Evolutionary conservation across 2,113 vertebrate species (phyloP).

Genomic region (Pedetes capensis): DNA sequence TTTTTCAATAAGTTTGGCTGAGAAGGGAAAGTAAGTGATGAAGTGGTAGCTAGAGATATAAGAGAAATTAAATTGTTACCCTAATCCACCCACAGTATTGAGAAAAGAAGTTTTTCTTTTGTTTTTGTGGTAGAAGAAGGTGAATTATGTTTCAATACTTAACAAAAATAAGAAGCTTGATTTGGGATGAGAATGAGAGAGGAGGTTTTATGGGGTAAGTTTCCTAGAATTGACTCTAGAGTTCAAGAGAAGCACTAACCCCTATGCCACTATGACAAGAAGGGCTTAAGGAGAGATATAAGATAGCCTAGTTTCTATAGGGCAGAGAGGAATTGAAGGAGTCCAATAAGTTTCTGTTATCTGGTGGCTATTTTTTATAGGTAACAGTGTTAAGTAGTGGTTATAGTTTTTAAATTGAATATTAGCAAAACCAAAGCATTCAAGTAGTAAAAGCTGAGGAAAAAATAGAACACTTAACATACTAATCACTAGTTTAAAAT

Average conservation of each 20-base stretch:
- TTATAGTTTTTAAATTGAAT: not conserved
- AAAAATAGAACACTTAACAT: not conserved
- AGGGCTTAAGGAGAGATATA: not conserved
- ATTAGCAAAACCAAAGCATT: conserved; percentile 27
- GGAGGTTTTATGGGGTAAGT: not conserved
- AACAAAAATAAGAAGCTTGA: not conserved
- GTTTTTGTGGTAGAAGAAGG: not conserved
- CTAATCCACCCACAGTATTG: conserved; percentile 7
- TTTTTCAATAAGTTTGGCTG: conserved; percentile 22
- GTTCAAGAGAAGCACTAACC: not conserved
- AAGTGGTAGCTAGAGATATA: not conserved
- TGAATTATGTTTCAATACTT: conserved; percentile 28
- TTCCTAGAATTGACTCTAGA: not conserved
- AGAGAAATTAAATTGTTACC: conserved; percentile 3
- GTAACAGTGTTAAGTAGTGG: not conserved
- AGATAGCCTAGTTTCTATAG: not conserved
- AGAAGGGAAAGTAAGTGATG: not conserved
- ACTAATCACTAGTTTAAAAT: conserved; percentile 13
- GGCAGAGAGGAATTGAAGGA: not conserved
- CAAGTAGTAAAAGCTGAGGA: not conserved
- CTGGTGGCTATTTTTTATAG: not conserved
- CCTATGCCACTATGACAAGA: not conserved
- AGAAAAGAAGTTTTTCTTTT: not conserved
- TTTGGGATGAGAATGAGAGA: not conserved
- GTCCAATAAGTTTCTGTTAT: conserved; percentile 10